phyloP scores from a whole-genome alignment of 2,888 invertebrate genomes.

The Neocrepidodera transversa region DNA sequence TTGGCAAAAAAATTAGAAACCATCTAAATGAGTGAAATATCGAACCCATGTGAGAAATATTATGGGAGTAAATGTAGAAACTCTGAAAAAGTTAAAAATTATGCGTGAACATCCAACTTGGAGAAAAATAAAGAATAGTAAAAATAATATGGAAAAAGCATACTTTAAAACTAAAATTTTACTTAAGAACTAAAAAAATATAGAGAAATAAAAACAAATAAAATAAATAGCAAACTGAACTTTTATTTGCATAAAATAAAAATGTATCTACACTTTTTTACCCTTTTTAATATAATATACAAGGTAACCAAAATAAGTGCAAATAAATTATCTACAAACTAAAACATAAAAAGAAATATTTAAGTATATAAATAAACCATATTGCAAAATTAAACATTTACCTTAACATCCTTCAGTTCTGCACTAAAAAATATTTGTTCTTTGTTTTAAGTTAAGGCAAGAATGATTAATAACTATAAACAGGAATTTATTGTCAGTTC shows the following conservation, averaged over 20 bases:
- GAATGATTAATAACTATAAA: constrained; percentile 41
- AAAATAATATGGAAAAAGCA: too few relatives aligned
- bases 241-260: constrained; percentile 40
- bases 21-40: too few relatives aligned
- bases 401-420: constrained; percentile 45
- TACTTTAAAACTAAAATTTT: too few relatives aligned
- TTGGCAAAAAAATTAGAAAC: too few relatives aligned
- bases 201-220: constrained; percentile 35
- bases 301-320: constrained; percentile 52
- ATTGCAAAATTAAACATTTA: constrained; percentile 47
- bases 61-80: too few relatives aligned
- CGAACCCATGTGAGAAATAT: too few relatives aligned
- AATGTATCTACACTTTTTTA: constrained; percentile 43
- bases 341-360: constrained; percentile 43
- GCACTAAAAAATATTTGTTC: constrained; percentile 36
- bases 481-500: constrained; percentile 49
- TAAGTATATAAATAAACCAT: constrained; percentile 45
- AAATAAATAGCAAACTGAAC: constrained; percentile 40
- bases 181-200: constrained; percentile 23
- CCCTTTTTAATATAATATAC: constrained; percentile 39
- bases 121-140: too few relatives aligned
- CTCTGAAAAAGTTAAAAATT: too few relatives aligned
- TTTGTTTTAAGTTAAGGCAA: constrained; percentile 41
- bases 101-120: too few relatives aligned
- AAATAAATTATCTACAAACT: constrained; percentile 52